Conservation (phyloP, 1,140 invertebrate species). For the Leptonema lineaticorne region DNA sequence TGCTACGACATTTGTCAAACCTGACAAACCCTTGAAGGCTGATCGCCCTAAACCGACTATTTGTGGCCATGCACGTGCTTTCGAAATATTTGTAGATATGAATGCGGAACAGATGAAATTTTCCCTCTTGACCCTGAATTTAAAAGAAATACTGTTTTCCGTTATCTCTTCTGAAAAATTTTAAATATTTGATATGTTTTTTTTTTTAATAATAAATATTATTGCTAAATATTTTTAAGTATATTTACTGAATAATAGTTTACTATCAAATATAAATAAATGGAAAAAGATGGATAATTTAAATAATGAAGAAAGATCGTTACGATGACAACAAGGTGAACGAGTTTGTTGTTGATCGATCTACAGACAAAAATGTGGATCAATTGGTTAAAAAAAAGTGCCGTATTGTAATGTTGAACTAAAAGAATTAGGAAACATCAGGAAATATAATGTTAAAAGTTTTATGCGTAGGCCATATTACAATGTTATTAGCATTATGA, state of each 20-base stretch:
- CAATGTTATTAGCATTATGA: no score
- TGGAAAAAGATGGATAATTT: background rate
- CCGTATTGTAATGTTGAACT: no score
- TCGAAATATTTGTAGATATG: background rate
- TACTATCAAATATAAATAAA: background rate
- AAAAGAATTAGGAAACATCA: no score
- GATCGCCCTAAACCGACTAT: background rate
- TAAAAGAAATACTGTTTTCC: background rate
- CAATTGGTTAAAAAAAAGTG: background rate
- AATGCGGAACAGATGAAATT: slow-evolving; percentile 14
- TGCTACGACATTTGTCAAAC: background rate
- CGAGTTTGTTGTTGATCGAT: slow-evolving; percentile 4
- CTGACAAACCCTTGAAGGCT: background rate
- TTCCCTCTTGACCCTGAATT: background rate
- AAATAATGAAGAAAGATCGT: background rate
- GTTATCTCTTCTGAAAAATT: no score
- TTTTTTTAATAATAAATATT: background rate
- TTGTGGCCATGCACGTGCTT: background rate
- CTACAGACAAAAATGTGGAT: slow-evolving; percentile 1
- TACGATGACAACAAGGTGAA: background rate
- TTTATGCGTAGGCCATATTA: no score
- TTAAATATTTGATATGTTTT: no score
- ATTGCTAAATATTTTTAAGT: background rate
- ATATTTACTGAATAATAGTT: no score
- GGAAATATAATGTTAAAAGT: no score